Evolutionary conservation across 2,113 vertebrate species (phyloP).

Genomic region (Coptodon rendalli): DNA sequence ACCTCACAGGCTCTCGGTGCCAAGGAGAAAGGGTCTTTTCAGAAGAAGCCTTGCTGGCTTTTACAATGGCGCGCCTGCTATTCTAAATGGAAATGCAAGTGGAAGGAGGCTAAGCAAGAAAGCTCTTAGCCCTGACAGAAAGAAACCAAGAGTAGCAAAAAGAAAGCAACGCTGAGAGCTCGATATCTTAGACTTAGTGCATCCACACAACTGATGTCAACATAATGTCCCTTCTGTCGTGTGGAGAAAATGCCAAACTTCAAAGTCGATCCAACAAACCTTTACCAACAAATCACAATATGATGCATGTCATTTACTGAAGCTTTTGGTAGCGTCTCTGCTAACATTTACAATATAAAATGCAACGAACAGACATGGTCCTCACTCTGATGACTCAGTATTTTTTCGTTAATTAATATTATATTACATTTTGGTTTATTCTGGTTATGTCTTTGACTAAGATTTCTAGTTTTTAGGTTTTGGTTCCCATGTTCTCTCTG

Average conservation of each 20-base stretch:
- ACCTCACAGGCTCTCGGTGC: neutral
- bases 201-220: neutral
- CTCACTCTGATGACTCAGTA: neutral
- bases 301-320: neutral
- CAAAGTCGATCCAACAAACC: neutral
- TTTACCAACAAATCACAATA: neutral
- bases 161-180: neutral
- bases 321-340: neutral
- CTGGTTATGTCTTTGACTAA: neutral
- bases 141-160: neutral
- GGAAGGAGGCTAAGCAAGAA: neutral
- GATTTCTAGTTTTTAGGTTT: neutral
- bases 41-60: neutral
- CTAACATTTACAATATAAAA: neutral
- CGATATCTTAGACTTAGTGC: neutral
- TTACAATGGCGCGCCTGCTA: neutral
- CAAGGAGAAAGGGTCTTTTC: neutral
- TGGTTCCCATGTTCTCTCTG: neutral
- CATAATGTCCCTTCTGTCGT: neutral
- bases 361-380: neutral
- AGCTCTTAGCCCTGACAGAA: slow-evolving; percentile 43
- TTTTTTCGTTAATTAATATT: neutral
- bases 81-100: neutral
- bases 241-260: neutral
- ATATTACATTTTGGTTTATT: neutral